Base-by-base conservation (phyloP, 2,888 invertebrate genomes). In the Cheilosia vulpina region DNA sequence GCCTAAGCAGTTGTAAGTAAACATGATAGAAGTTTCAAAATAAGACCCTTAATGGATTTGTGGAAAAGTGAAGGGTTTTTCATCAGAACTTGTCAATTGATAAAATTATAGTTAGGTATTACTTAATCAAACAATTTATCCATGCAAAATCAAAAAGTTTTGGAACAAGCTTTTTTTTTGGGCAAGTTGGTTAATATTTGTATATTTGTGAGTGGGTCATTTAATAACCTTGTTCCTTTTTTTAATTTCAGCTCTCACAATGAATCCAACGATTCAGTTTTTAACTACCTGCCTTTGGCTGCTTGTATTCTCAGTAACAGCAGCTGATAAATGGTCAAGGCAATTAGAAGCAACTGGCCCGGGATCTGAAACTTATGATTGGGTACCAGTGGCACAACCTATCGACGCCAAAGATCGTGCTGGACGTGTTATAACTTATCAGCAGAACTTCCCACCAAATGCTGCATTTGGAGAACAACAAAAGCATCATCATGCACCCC, bases 341-440 rank as follows among this genome's bases (percentile, higher is more conserved):
- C 92, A 92, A 84, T 79, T 92, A 78, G 89, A 90, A 60, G 87
- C 89, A 9, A 89, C 88, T n/a, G 89, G 88, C 4, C 73, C 89
- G 0, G 82, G 89, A 7, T 76, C 90, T 31, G 91, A 91, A 52
- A 88, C 90, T 4, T 87, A 91, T 53, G 94, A 94, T 75, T 94
- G 94, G 94, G 92, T 94, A 72, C 94, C 94, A 15, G 90, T 94
- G 63, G 92, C 91, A 0, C 90, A 92, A 27, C 90, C 92, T 1
- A 88, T 90, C 13, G 90, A 91, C 57, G 63, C 88, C 13, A 91
- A 91, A 63, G 91, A 92, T 88, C 90, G 91, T 69, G 88, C 89
- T 50, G 92, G 88, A 58, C 92, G 93, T 19, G 93, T 92, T 17
- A 80, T 93, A 34, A 92, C 90, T 88, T 93, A 91, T 87, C 92